A percentile compares a stretch with the other conserved stretches of the same genome.
Conservation (phyloP, 2,797 vertebrate species). For the Chromobotia macracanthus region DNA sequence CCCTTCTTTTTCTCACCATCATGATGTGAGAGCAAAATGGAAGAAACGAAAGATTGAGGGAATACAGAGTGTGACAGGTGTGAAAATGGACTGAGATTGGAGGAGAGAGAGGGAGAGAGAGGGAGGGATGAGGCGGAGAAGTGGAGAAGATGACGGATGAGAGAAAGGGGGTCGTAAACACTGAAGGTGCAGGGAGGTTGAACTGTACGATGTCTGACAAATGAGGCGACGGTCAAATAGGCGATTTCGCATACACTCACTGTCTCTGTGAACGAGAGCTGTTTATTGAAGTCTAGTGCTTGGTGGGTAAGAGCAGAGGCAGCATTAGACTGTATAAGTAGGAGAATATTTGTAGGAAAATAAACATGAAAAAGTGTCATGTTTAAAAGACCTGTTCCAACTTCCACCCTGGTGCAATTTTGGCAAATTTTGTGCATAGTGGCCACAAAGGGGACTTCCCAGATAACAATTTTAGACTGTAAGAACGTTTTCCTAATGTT, state of each 20-base stretch:
- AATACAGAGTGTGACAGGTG: constrained; percentile 6
- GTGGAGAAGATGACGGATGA: constrained; percentile 41
- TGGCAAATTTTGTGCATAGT: background rate
- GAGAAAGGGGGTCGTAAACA: constrained; percentile 21
- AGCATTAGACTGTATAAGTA: background rate
- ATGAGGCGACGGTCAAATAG: constrained; percentile 15
- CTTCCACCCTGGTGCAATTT: background rate
- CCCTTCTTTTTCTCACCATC: background rate
- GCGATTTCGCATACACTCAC: constrained; percentile 37
- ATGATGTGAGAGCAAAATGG: background rate
- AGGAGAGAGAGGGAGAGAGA: background rate
- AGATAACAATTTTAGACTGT: too few species aligned
- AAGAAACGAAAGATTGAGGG: background rate
- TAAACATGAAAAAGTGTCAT: background rate
- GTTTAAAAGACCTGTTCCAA: background rate
- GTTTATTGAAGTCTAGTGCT: background rate
- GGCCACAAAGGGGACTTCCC: background rate
- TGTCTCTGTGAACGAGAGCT: background rate
- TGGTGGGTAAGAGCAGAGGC: background rate
- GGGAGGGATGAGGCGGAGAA: background rate
- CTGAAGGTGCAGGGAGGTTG: constrained; percentile 34
- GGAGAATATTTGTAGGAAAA: background rate
- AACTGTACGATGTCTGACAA: constrained; percentile 31
- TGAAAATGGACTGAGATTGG: constrained; percentile 11
- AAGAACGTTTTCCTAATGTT: too few species aligned